Evolutionary conservation across 1,140 invertebrate species (phyloP).

Genomic region (Drosophila truncata): DNA sequence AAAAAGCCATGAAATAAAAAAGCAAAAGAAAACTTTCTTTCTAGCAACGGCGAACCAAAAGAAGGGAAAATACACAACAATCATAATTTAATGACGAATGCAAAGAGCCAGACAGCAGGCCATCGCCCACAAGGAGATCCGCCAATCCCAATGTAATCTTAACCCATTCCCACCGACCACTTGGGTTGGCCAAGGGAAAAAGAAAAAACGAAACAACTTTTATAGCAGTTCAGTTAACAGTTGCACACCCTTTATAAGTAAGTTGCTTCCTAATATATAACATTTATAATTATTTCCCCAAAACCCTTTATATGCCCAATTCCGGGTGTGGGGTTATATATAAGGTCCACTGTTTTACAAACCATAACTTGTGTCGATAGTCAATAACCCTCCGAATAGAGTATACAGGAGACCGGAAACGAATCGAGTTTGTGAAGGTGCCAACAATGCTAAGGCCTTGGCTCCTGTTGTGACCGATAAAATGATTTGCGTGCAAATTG

Average conservation of each 20-base stretch:
- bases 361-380: neutral
- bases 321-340: no score
- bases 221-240: neutral
- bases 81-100: conserved; percentile 79
- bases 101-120: conserved; percentile 41
- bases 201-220: conserved; percentile 8
- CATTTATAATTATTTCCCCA: no score
- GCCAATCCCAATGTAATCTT: conserved; percentile 27
- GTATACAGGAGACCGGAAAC: conserved; percentile 14
- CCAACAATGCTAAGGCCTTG: conserved; percentile 12
- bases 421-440: conserved; percentile 30
- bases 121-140: conserved; percentile 12
- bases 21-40: conserved; percentile 55
- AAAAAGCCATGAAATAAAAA: conserved; percentile 43
- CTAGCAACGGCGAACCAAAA: conserved; percentile 30
- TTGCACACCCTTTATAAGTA: neutral
- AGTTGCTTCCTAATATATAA: neutral
- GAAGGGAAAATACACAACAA: conserved; percentile 69
- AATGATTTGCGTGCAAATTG: conserved; percentile 81
- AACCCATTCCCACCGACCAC: conserved; percentile 29
- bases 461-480: conserved; percentile 58
- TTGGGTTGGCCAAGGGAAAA: conserved; percentile 16
- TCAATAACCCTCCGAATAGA: neutral
- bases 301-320: neutral
- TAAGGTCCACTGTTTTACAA: neutral